A percentile compares a stretch with the other conserved stretches of the same genome.
These are phyloP conservation scores for Scalopus aquaticus DNA, from an alignment of 2,113 vertebrate genomes.

Conservation along the genomic window DNA sequence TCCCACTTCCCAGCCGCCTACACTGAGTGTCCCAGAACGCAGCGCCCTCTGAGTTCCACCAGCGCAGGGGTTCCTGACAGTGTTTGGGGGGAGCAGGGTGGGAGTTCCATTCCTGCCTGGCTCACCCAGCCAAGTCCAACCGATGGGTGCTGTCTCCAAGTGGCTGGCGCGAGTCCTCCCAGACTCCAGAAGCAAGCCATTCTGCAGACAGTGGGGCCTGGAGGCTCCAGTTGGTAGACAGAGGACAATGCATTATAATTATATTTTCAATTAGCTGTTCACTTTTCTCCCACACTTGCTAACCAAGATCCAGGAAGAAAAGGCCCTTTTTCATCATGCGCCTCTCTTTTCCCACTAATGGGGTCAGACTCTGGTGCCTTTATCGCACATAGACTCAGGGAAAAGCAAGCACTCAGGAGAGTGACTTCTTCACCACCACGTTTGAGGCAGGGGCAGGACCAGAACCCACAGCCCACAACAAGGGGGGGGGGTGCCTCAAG, in stretches of 20 bases:
- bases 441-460: not conserved
- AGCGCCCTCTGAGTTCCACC: not conserved
- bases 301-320: conserved; percentile 57
- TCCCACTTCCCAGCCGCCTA: not conserved
- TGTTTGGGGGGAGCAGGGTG: not conserved
- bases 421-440: not conserved
- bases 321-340: not conserved
- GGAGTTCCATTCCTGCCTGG: not conserved
- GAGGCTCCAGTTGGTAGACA: conserved; percentile 35
- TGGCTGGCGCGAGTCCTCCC: not conserved
- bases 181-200: not conserved
- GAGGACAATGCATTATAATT: conserved; percentile 47
- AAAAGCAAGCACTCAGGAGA: not conserved
- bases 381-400: not conserved
- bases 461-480: not conserved
- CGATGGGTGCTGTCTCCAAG: not conserved
- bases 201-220: conserved; percentile 54
- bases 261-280: conserved; percentile 64
- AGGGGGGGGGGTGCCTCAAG: not conserved
- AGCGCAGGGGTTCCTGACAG: not conserved
- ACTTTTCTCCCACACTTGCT: conserved; percentile 20
- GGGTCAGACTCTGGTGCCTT: conserved; percentile 41
- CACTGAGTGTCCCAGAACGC: not conserved
- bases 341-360: conserved; percentile 52
- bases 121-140: not conserved